Base-by-base conservation (phyloP, 2,797 vertebrate species). In the Trachurus trachurus region DNA sequence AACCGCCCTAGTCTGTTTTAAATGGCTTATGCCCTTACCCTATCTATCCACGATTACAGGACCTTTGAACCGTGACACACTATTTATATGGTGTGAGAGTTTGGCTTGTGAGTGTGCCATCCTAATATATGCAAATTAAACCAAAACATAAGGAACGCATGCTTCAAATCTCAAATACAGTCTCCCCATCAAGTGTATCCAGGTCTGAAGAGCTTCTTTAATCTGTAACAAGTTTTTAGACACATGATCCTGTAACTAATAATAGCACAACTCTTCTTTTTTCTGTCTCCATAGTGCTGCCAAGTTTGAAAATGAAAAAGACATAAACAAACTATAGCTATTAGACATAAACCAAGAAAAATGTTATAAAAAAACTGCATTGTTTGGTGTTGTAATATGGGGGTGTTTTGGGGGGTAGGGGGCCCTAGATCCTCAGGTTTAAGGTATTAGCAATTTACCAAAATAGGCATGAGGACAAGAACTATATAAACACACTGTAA, bases 221-320 rank as follows among this genome's bases (percentile, higher is more conserved):
- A 85, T 83, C 83, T 53, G 73, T 82, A 74, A 81, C 61, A 74
- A 73, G 72, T 82, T 82, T 88, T 64, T 76, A 81, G 82, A 92
- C 79, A 91, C 76, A 86, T 64, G 77, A 87, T 92, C 90, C 88
- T 91, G 58, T 88, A 87, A 88, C 90, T 83, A 80, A 87, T 87
- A 85, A 95, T 94, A 96, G 95, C 95, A 96, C 95, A 96, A 95
- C 81, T 91, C 81, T 83, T 92, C 57, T 86, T 91, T 79, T 87
- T 86, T 75, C 76, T 92, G 84, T 94, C 85, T 90, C 86, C 89
- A 80, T 94, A 85, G 92, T 92, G 90, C 88, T 93, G 83, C 90
- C 82, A 84, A 88, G 71, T 89, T 92, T 78, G 62, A 82, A 88
- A 83, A 79, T 45, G 19, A 85, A 82, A 76, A 29, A 84, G 42